Percentiles rank a stretch among this genome's conserved stretches.
Conservation (phyloP, 2,797 vertebrate species). For the Xiphorhynchus erythropygius region DNA sequence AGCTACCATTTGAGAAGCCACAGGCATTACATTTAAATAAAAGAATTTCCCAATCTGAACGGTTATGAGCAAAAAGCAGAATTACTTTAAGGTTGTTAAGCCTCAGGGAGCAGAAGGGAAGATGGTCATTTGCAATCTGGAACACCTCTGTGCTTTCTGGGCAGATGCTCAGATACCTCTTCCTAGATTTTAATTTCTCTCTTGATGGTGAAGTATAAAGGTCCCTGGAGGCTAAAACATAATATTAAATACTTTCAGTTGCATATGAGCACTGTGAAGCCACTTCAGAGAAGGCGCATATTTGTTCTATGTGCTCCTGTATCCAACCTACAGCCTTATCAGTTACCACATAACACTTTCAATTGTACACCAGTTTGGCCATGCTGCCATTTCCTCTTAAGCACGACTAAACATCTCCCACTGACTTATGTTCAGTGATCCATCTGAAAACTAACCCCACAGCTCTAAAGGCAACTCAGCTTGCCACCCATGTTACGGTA, state of each 20-base stretch:
- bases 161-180: not conserved
- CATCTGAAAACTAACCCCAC: not conserved
- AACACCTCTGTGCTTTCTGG: not conserved
- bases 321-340: not conserved
- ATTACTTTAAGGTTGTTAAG: not conserved
- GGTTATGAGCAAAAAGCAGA: not conserved
- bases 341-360: not conserved
- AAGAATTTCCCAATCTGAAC: not conserved
- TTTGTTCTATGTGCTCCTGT: rapidly evolving
- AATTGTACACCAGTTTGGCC: not conserved
- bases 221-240: not conserved
- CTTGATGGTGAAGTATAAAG: not conserved
- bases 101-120: not conserved
- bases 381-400: not conserved
- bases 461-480: not conserved
- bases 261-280: not conserved
- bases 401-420: not conserved
- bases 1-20: not conserved
- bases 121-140: constrained; percentile 1
- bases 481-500: not conserved
- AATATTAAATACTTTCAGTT: not conserved
- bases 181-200: not conserved
- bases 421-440: not conserved
- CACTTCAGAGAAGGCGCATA: not conserved
- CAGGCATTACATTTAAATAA: not conserved